Evolutionary conservation across 2,113 vertebrate genomes (phyloP).

Genomic region (Pedionomus torquatus): DNA sequence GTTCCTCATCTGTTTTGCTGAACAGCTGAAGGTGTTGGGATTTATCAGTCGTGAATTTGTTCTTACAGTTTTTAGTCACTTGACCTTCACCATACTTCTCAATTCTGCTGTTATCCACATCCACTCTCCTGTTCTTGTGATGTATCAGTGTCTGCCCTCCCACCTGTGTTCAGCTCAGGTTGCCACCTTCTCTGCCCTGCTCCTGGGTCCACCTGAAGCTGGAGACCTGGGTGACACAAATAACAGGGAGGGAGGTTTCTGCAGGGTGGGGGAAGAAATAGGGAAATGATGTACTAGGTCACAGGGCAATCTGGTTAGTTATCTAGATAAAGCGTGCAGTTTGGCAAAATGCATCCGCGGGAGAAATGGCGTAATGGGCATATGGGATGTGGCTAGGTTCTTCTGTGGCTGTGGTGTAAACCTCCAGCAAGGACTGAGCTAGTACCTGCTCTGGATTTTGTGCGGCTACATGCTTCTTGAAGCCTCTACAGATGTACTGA

Average conservation of each 20-base stretch:
- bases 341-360: not conserved
- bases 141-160: not conserved
- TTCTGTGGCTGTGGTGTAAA: not conserved
- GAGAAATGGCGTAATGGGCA: not conserved
- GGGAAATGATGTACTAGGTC: not conserved
- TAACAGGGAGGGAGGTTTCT: not conserved
- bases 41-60: not conserved
- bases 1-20: not conserved
- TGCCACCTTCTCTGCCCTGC: not conserved
- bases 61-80: not conserved
- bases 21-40: not conserved
- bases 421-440: not conserved
- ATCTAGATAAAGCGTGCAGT: not conserved
- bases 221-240: not conserved
- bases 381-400: not conserved
- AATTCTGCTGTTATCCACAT: rapidly evolving
- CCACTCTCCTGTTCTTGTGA: not conserved
- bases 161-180: not conserved
- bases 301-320: not conserved
- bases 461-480: not conserved
- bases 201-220: not conserved
- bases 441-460: not conserved
- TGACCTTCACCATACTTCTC: not conserved
- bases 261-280: not conserved
- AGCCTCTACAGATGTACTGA: not conserved